A percentile compares a stretch with the other conserved stretches of the same genome.
Conservation (phyloP, 2,888 invertebrate species). For the Drosophila kambysellisi region DNA sequence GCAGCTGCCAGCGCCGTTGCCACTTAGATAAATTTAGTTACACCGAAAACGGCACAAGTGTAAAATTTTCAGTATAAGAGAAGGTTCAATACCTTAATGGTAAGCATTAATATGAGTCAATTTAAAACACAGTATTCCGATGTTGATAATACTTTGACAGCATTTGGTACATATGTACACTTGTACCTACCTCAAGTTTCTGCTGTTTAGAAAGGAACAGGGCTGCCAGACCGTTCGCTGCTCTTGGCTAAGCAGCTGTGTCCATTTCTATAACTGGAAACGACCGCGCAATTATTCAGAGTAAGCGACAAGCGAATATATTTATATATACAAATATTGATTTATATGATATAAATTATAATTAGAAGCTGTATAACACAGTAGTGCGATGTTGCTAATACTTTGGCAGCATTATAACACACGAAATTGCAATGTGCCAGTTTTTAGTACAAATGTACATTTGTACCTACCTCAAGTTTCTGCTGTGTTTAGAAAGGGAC, state of each 20-base stretch:
- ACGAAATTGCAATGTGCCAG: neutral
- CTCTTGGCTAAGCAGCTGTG: slow-evolving; percentile 26
- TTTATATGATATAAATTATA: neutral
- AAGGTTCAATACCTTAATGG: neutral
- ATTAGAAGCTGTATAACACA: neutral
- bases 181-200: neutral
- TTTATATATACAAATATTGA: neutral
- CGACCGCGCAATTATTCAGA: neutral
- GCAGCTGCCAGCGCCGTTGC: slow-evolving; percentile 1
- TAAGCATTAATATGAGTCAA: neutral
- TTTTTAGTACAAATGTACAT: neutral
- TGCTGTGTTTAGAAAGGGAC: neutral
- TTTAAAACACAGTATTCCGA: neutral
- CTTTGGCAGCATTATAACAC: neutral
- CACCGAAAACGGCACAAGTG: neutral
- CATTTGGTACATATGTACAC: neutral
- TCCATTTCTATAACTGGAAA: neutral
- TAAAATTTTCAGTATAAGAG: neutral
- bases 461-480: neutral
- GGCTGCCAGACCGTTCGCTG: slow-evolving; percentile 19
- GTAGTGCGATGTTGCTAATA: neutral
- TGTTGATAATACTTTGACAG: neutral
- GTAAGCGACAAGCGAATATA: neutral
- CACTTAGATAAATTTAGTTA: slow-evolving; percentile 4
- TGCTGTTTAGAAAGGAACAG: neutral